These are phyloP conservation scores for Gibbula magus DNA, from an alignment of 2,888 invertebrate genomes.

Conservation along the genomic window DNA sequence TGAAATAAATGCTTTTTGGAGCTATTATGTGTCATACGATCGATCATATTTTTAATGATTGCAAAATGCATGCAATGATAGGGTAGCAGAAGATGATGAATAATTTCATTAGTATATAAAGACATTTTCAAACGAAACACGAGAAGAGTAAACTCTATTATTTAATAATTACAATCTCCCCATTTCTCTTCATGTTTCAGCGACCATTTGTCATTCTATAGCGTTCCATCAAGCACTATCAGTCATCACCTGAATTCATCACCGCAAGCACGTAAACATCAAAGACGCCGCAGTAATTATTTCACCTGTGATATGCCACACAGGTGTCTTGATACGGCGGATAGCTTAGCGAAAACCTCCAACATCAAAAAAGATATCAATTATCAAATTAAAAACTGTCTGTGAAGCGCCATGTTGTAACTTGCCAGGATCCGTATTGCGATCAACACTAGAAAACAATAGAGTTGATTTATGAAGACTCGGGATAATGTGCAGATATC, in stretches of 20 bases:
- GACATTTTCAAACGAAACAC: slow-evolving; percentile 20
- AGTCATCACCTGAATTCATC: neutral
- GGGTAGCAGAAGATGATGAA: neutral
- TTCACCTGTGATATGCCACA: slow-evolving; percentile 9
- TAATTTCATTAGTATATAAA: slow-evolving; percentile 18
- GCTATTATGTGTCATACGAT: neutral
- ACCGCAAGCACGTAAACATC: slow-evolving; percentile 14
- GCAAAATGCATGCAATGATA: slow-evolving; percentile 10
- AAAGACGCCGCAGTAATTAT: slow-evolving; percentile 18
- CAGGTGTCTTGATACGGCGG: neutral
- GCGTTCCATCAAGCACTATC: neutral
- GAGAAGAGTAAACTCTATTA: slow-evolving; percentile 14
- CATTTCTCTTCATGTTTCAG: slow-evolving; percentile 8
- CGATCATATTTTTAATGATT: slow-evolving; percentile 11
- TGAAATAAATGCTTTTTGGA: slow-evolving; percentile 2
- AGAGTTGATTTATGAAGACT: no score
- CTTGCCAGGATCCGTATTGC: no score
- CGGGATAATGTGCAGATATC: no score
- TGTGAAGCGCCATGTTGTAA: no score
- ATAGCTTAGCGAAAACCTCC: neutral
- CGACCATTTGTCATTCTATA: slow-evolving; percentile 4
- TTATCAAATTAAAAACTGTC: neutral
- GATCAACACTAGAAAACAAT: no score
- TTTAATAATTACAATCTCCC: slow-evolving; percentile 20
- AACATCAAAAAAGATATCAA: slow-evolving; percentile 14